phyloP scores from a whole-genome alignment of 2,797 vertebrate genomes.

The Diplodus sargus region DNA sequence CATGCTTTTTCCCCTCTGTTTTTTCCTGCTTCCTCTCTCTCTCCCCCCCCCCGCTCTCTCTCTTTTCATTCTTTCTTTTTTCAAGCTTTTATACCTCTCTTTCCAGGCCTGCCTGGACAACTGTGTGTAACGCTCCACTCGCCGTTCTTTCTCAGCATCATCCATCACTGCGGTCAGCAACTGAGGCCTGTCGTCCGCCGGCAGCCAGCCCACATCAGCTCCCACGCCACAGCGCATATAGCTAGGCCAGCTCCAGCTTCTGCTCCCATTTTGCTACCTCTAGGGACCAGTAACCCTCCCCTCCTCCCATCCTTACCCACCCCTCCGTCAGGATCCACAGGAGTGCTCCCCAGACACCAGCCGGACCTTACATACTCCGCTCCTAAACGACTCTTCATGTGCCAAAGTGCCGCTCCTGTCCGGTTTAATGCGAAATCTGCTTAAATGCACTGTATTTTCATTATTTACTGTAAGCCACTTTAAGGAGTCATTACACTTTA shows the following conservation, averaged over 20 bases:
- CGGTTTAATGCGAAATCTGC: conserved; percentile 51
- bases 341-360: conserved; percentile 50
- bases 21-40: conserved; percentile 51
- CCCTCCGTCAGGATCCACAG: conserved; percentile 24
- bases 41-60: conserved; percentile 14
- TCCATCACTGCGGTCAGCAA: conserved; percentile 74
- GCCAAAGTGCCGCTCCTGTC: conserved; percentile 52
- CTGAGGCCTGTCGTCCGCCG: conserved; percentile 65
- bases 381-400: conserved; percentile 40
- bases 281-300: conserved; percentile 40
- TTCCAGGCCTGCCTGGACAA: conserved; percentile 69
- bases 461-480: conserved; percentile 73
- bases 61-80: conserved; percentile 63
- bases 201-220: conserved; percentile 56
- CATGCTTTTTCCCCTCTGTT: conserved; percentile 73
- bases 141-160: conserved; percentile 68
- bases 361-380: conserved; percentile 29
- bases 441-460: conserved; percentile 59
- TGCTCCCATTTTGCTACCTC: conserved; percentile 58
- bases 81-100: conserved; percentile 67
- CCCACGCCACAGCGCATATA: conserved; percentile 42
- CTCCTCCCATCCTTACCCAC: conserved; percentile 27
- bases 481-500: conserved; percentile 62
- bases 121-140: conserved; percentile 70
- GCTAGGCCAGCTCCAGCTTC: conserved; percentile 44